These are phyloP conservation scores for Megaceryle alcyon DNA, from an alignment of 2,797 vertebrate genomes.

Conservation along the genomic window DNA sequence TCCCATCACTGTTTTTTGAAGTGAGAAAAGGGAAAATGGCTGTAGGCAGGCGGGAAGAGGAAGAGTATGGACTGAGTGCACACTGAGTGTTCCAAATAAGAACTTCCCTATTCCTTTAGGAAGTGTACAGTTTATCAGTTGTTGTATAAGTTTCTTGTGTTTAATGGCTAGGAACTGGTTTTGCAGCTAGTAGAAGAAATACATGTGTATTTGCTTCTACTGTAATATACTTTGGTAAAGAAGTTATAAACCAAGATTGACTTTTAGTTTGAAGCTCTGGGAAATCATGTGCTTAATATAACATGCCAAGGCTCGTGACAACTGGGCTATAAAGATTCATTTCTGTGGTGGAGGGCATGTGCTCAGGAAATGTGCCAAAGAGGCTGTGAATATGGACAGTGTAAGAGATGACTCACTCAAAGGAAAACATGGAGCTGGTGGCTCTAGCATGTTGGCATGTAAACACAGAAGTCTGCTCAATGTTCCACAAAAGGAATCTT, in stretches of 20 bases:
- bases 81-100: neutral
- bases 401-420: neutral
- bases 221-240: neutral
- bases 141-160: neutral
- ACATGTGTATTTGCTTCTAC: neutral
- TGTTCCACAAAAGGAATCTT: neutral
- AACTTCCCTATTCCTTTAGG: neutral
- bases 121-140: neutral
- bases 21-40: neutral
- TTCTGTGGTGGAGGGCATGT: neutral
- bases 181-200: neutral
- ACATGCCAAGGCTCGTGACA: constrained; percentile 11
- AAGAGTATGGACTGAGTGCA: rapidly evolving
- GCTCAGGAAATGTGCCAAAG: constrained; percentile 10
- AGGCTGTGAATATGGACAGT: constrained; percentile 3
- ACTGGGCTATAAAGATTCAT: neutral
- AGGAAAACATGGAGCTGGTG: neutral
- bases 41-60: neutral
- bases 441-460: constrained; percentile 35
- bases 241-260: neutral
- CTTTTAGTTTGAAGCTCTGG: neutral
- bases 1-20: neutral
- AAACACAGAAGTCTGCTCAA: neutral
- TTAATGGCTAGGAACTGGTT: neutral
- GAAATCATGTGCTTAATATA: neutral